phyloP scores from a whole-genome alignment of 2,888 invertebrate genomes.

The Cephus sareptanus region DNA sequence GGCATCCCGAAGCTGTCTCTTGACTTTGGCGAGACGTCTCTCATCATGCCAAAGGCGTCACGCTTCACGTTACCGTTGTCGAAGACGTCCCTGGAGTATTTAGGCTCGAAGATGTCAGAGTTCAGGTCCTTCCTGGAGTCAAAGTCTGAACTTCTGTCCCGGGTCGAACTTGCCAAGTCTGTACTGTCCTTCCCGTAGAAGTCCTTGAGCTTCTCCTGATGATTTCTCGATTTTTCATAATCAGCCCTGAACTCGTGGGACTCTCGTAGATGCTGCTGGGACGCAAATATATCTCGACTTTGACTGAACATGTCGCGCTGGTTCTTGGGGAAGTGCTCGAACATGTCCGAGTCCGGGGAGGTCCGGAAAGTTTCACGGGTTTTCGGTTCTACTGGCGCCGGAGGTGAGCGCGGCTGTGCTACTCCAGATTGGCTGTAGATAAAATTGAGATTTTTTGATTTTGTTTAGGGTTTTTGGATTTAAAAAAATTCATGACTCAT shows the following conservation, averaged over 20 bases:
- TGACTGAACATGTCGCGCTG: conserved; percentile 63
- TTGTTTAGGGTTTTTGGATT: not conserved
- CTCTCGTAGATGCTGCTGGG: conserved; percentile 58
- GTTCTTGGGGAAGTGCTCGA: conserved; percentile 59
- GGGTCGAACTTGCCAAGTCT: conserved; percentile 49
- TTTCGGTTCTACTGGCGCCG: conserved; percentile 74
- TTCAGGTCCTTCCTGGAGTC: conserved; percentile 57
- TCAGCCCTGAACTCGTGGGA: conserved; percentile 50
- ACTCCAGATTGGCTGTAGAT: conserved; percentile 64
- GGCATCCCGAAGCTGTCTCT: conserved; percentile 64
- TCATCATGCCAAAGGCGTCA: conserved; percentile 59
- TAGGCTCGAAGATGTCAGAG: conserved; percentile 59
- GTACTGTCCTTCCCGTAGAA: conserved; percentile 57
- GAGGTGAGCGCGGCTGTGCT: conserved; percentile 74
- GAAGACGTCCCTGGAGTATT: conserved; percentile 63
- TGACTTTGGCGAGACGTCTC: conserved; percentile 62
- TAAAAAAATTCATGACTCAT: not conserved
- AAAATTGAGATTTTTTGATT: not conserved
- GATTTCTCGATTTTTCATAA: conserved; percentile 34
- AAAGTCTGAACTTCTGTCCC: conserved; percentile 56
- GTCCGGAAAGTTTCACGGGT: conserved; percentile 55
- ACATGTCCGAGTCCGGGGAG: conserved; percentile 60
- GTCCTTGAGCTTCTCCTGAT: conserved; percentile 35
- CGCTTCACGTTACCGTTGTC: conserved; percentile 53
- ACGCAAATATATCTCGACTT: conserved; percentile 58